phyloP scores from a whole-genome alignment of 2,113 vertebrate genomes.

The Hemiprocne comata region DNA sequence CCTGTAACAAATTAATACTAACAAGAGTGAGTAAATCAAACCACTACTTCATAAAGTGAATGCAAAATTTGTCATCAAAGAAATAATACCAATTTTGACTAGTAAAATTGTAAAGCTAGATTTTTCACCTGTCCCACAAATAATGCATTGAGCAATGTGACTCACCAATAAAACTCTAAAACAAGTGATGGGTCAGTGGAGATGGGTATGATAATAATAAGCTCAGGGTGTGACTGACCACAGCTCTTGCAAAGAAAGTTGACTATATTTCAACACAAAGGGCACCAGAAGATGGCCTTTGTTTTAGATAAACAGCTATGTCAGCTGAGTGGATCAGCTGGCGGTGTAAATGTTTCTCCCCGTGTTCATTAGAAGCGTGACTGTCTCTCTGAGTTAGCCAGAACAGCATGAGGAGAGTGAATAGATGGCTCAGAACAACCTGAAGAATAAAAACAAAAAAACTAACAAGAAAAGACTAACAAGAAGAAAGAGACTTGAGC shows the following conservation, averaged over 20 bases:
- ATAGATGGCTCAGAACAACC: accelerated
- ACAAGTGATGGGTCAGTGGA: background rate
- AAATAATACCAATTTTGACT: background rate
- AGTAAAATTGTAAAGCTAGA: background rate
- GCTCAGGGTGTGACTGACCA: background rate
- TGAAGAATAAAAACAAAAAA: background rate
- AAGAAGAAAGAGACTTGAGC: background rate
- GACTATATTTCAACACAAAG: background rate
- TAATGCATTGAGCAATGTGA: background rate
- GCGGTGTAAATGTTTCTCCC: background rate
- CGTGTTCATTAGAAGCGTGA: background rate
- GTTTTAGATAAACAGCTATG: background rate
- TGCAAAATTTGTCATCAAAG: background rate
- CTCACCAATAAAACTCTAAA: background rate
- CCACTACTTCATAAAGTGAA: background rate
- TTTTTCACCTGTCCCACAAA: background rate
- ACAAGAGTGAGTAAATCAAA: background rate
- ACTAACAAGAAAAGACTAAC: background rate
- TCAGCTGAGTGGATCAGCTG: background rate
- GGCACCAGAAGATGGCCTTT: background rate
- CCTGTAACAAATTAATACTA: background rate
- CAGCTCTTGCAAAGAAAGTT: background rate
- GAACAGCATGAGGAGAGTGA: background rate
- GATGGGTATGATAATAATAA: background rate
- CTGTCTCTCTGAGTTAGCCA: background rate